phyloP scores from a whole-genome alignment of 1,140 invertebrate species.

The Phenacoccus solenopsis region DNA sequence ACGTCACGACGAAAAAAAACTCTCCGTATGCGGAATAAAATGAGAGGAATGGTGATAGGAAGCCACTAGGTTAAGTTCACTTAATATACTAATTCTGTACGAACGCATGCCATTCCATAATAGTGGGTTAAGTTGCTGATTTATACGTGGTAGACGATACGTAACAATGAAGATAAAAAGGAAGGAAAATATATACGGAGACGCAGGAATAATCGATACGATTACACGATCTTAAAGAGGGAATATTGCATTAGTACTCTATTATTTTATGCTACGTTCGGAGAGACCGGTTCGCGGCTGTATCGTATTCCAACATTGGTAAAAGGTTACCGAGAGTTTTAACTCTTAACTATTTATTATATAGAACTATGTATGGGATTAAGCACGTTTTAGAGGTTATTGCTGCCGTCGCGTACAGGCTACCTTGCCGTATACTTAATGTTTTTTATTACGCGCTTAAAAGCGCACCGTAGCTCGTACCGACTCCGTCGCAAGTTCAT shows the following conservation, averaged over 20 bases:
- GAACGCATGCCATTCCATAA: neutral
- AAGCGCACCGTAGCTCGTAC: too few relatives aligned
- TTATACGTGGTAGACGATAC: neutral
- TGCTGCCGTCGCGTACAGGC: too few relatives aligned
- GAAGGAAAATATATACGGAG: neutral
- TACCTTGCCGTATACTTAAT: too few relatives aligned
- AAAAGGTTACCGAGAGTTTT: neutral
- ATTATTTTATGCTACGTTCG: neutral
- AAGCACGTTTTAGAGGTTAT: neutral
- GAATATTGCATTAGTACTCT: conserved; percentile 2
- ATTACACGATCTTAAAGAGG: neutral
- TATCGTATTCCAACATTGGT: neutral
- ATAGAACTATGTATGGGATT: neutral
- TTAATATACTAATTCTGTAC: neutral
- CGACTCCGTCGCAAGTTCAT: too few relatives aligned
- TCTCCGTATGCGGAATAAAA: neutral
- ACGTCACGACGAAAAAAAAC: too few relatives aligned
- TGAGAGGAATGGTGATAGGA: neutral
- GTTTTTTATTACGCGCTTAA: too few relatives aligned
- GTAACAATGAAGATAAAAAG: neutral
- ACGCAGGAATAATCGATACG: neutral
- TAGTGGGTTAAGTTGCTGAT: neutral
- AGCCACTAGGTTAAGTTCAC: neutral
- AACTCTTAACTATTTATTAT: conserved; percentile 3
- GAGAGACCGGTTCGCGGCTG: neutral